phyloP scores from a whole-genome alignment of 53 echinoderm and acorn worm genomes.

The Henricia sp. region DNA sequence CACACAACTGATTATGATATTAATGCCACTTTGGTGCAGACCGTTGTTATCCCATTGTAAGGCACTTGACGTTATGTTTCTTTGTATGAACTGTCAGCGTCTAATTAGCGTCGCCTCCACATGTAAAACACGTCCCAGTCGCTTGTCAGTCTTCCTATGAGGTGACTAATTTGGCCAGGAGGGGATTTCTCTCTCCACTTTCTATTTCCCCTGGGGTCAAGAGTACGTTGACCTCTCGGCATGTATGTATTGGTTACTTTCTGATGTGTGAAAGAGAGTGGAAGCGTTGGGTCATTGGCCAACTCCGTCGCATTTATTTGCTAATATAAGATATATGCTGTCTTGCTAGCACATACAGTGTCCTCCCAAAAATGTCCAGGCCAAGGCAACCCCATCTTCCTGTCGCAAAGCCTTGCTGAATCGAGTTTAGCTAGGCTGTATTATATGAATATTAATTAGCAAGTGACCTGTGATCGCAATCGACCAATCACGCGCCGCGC shows the following conservation, averaged over 20 bases:
- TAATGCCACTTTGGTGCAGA: not conserved
- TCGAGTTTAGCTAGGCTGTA: too few species aligned
- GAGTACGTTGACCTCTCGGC: slow-evolving; percentile 37
- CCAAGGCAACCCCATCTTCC: too few species aligned
- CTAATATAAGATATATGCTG: too few species aligned
- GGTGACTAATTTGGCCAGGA: slow-evolving; percentile 47
- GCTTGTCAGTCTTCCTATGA: slow-evolving; percentile 47
- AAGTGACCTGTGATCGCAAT: too few species aligned
- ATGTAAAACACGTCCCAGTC: slow-evolving; percentile 28
- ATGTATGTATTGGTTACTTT: not conserved
- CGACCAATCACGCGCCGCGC: too few species aligned
- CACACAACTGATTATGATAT: not conserved
- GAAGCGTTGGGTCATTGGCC: not conserved
- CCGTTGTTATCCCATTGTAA: not conserved
- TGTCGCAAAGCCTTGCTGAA: too few species aligned
- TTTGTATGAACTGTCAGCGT: slow-evolving; percentile 10
- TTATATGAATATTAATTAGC: too few species aligned
- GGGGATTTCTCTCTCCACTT: not conserved
- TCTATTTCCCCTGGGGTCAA: slow-evolving; percentile 19
- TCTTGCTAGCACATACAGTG: too few species aligned
- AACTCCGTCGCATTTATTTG: not conserved
- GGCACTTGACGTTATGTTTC: not conserved
- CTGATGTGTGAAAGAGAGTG: not conserved
- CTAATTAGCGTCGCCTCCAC: slow-evolving; percentile 31
- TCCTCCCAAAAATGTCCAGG: too few species aligned